These are phyloP conservation scores for Chelon labrosus DNA, from an alignment of 2,797 vertebrate genomes.

Conservation along the genomic window DNA sequence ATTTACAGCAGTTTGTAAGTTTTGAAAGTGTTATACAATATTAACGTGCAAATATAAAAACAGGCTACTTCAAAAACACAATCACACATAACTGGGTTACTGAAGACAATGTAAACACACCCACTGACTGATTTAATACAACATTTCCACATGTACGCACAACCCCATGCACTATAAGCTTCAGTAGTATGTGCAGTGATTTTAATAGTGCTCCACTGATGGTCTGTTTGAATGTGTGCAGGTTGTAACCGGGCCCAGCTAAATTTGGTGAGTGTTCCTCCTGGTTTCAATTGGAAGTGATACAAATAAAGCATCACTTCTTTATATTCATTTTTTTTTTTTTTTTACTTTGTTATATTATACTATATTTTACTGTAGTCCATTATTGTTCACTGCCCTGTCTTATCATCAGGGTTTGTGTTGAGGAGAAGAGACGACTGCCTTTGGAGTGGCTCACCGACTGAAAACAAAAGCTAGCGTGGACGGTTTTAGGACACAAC, in stretches of 20 bases:
- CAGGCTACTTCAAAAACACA: too few relatives aligned
- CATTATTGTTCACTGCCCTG: neutral
- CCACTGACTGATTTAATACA: too few relatives aligned
- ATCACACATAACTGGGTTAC: too few relatives aligned
- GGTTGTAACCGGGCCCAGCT: fast-evolving
- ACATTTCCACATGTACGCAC: too few relatives aligned
- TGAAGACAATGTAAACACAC: too few relatives aligned
- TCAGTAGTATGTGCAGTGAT: too few relatives aligned
- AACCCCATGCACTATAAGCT: too few relatives aligned
- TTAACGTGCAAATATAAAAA: too few relatives aligned
- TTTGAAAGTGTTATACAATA: too few relatives aligned
- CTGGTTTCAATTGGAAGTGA: neutral
- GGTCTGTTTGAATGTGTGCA: slow-evolving; percentile 36
- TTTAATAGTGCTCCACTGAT: neutral
- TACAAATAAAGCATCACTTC: neutral
- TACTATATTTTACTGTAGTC: neutral
- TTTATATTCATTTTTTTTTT: neutral
- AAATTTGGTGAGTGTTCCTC: fast-evolving
- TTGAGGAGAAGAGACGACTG: neutral
- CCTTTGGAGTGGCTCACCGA: neutral
- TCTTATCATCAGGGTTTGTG: fast-evolving
- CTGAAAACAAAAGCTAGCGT: neutral
- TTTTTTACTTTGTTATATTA: neutral
- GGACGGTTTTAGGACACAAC: neutral
- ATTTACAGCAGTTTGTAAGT: too few relatives aligned